Evolutionary conservation across 2,888 invertebrate species (phyloP).

Genomic region (Harpalus rubripes): DNA sequence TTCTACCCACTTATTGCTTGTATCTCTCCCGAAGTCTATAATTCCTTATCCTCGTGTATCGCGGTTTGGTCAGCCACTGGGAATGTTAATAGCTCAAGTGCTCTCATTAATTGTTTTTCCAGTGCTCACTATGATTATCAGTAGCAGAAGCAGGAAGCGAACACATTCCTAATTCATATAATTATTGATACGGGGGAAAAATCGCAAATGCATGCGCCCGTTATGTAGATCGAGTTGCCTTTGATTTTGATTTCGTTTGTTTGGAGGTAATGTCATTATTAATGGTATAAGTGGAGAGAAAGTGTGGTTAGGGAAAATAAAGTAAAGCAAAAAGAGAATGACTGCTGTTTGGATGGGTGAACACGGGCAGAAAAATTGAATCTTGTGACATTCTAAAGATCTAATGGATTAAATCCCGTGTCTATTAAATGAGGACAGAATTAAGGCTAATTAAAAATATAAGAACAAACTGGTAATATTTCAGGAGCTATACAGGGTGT

Average conservation of each 20-base stretch:
- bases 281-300: background rate
- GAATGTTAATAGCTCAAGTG: conserved; percentile 24
- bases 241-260: conserved; percentile 1
- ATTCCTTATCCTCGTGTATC: background rate
- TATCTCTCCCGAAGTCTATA: background rate
- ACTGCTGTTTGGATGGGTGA: background rate
- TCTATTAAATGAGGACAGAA: too few species aligned
- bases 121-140: conserved; percentile 42
- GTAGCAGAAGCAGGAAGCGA: conserved; percentile 58
- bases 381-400: too few species aligned
- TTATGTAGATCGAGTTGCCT: conserved; percentile 28
- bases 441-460: too few species aligned
- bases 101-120: conserved; percentile 40
- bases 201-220: background rate
- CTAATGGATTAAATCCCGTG: too few species aligned
- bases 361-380: background rate
- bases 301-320: background rate
- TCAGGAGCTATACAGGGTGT: too few species aligned
- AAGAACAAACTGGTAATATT: too few species aligned
- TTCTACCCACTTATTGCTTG: too few species aligned
- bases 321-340: background rate
- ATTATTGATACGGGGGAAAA: conserved; percentile 21
- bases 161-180: conserved; percentile 53
- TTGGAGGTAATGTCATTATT: conserved; percentile 17
- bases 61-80: conserved; percentile 7